A percentile compares a stretch with the other conserved stretches of the same genome.
phyloP scores from a whole-genome alignment of 2,888 invertebrate species.

The Epirrhoe alternata region DNA sequence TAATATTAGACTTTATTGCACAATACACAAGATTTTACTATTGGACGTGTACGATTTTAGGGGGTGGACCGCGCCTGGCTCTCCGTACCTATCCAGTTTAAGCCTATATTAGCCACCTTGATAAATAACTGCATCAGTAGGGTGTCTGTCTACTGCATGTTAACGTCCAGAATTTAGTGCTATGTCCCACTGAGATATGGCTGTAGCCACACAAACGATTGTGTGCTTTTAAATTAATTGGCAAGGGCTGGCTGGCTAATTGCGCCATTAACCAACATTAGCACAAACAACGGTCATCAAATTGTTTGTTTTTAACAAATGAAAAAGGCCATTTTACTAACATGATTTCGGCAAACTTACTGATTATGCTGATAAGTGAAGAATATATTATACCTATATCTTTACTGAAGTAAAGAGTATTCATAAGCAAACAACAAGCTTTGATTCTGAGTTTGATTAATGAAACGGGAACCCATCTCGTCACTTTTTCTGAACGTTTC shows the following conservation, averaged over 20 bases:
- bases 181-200: constrained; percentile 26
- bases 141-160: constrained; percentile 4
- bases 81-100: not conserved
- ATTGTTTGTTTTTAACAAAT: constrained; percentile 3
- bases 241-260: constrained; percentile 14
- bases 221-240: constrained; percentile 33
- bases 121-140: constrained; percentile 9
- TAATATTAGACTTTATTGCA: too few relatives aligned
- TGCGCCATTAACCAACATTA: constrained; percentile 20
- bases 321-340: not conserved
- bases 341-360: not conserved
- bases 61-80: too few relatives aligned
- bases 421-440: too few relatives aligned
- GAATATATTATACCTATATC: not conserved
- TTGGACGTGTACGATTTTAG: too few relatives aligned
- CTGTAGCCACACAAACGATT: constrained; percentile 13
- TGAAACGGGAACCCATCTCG: too few relatives aligned
- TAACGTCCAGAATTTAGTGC: constrained; percentile 17
- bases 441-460: too few relatives aligned
- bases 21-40: too few relatives aligned
- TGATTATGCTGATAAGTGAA: not conserved
- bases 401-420: too few relatives aligned
- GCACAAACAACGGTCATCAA: constrained; percentile 4
- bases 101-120: not conserved
- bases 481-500: too few relatives aligned